phyloP scores from a whole-genome alignment of 2,888 invertebrate genomes.

The Scrobipalpa costella region DNA sequence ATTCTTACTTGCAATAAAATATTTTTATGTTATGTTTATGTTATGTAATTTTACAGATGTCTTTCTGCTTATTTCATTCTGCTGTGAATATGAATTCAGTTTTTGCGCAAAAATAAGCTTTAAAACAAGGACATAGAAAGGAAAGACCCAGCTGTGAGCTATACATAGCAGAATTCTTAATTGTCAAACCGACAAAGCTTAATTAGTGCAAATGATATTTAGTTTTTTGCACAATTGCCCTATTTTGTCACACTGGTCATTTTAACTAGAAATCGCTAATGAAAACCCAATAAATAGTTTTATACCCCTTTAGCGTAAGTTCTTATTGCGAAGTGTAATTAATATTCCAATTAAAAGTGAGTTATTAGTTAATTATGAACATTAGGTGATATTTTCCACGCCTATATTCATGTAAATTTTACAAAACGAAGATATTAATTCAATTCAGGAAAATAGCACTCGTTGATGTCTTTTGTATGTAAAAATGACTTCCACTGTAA shows the following conservation, averaged over 20 bases:
- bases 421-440: not conserved
- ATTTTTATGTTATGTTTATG: too few relatives aligned
- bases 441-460: not conserved
- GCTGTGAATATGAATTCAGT: not conserved
- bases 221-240: conserved; percentile 9
- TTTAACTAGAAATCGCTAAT: conserved; percentile 8
- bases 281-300: not conserved
- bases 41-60: too few relatives aligned
- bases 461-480: conserved; percentile 27
- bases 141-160: not conserved
- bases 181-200: conserved; percentile 10
- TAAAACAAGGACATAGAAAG: not conserved
- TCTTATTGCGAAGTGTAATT: not conserved
- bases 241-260: not conserved
- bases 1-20: too few relatives aligned
- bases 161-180: not conserved
- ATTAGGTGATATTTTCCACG: not conserved
- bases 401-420: not conserved
- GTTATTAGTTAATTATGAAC: conserved; percentile 5
- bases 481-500: not conserved
- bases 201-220: conserved; percentile 16
- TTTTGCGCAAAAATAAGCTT: not conserved
- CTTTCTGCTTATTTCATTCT: too few relatives aligned
- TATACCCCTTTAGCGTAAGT: not conserved
- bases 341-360: conserved; percentile 7